A percentile compares a stretch with the other conserved stretches of the same genome.
phyloP scores from a whole-genome alignment of 2,113 vertebrate genomes.

The Romanogobio albipinnatus region DNA sequence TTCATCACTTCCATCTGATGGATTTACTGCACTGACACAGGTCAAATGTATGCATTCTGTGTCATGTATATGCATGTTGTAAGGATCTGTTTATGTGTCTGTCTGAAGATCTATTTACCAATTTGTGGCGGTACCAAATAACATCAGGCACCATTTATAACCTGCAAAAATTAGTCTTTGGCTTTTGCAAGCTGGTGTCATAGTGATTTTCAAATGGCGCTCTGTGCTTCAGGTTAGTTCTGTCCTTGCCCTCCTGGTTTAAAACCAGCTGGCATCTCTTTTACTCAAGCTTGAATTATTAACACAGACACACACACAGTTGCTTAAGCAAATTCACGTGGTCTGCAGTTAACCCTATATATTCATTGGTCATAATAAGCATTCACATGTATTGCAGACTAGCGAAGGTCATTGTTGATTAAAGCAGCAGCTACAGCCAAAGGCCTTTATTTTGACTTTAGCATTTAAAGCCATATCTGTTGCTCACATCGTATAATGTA shows the following conservation, averaged over 20 bases:
- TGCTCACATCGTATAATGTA: not conserved
- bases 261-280: not conserved
- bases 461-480: slow-evolving; percentile 16
- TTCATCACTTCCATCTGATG: slow-evolving; percentile 3
- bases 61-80: not conserved
- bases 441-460: slow-evolving; percentile 18
- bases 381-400: not conserved
- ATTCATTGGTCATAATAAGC: not conserved
- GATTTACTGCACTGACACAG: not conserved
- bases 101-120: not conserved
- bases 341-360: not conserved
- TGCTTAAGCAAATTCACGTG: not conserved
- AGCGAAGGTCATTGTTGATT: not conserved
- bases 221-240: not conserved
- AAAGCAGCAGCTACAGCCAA: not conserved
- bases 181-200: not conserved
- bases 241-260: not conserved
- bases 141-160: not conserved
- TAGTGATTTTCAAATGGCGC: not conserved
- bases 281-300: slow-evolving; percentile 1
- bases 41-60: not conserved
- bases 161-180: not conserved
- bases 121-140: not conserved
- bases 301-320: not conserved
- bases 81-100: not conserved